These are phyloP conservation scores for Zosterops japonicus DNA, from an alignment of 2,113 vertebrate species.

Conservation along the genomic window DNA sequence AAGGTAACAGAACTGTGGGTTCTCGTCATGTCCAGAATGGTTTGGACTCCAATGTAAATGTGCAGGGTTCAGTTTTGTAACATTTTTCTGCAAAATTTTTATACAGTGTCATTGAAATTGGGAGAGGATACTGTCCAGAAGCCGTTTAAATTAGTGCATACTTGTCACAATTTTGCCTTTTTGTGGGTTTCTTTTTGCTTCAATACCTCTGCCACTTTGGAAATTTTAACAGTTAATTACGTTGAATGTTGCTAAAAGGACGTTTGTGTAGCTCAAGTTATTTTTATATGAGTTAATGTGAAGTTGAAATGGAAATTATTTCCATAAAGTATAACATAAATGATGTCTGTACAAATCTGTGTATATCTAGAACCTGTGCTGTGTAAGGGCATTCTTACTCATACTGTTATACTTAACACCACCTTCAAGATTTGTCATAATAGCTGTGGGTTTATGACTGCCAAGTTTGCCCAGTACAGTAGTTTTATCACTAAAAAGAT, in stretches of 20 bases:
- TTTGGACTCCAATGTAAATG: conserved; percentile 89
- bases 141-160: conserved; percentile 78
- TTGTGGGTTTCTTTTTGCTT: conserved; percentile 80
- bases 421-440: conserved; percentile 77
- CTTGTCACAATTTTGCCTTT: conserved; percentile 82
- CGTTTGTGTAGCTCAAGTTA: conserved; percentile 87
- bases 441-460: conserved; percentile 86
- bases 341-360: conserved; percentile 81
- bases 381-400: conserved; percentile 81
- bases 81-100: conserved; percentile 79
- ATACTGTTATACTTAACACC: conserved; percentile 73
- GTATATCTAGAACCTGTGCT: conserved; percentile 84
- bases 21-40: conserved; percentile 95
- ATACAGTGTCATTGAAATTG: conserved; percentile 84
- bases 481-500: conserved; percentile 80
- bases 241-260: conserved; percentile 86
- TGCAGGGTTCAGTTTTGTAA: conserved; percentile 87
- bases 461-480: conserved; percentile 84
- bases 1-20: conserved; percentile 95
- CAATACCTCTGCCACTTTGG: conserved; percentile 87
- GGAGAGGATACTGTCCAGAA: conserved; percentile 81
- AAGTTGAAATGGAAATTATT: conserved; percentile 83
- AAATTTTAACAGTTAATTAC: conserved; percentile 85
- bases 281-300: conserved; percentile 90
- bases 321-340: conserved; percentile 79